Percentiles rank a stretch among this genome's conserved stretches.
Conservation (phyloP, 2,113 vertebrate genomes). For the Zeus faber region DNA sequence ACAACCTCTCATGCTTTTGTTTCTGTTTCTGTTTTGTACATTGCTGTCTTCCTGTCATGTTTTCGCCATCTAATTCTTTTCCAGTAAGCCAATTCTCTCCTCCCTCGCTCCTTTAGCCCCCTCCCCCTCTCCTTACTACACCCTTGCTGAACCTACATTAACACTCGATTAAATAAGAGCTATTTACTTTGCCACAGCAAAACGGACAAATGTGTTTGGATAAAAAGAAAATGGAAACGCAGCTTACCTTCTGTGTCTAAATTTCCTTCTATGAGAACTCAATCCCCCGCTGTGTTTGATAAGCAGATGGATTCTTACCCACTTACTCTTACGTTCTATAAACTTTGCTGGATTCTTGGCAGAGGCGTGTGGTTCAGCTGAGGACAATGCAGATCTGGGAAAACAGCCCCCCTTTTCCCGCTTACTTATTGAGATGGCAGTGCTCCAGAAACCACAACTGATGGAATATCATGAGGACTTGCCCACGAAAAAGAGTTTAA, state of each 20-base stretch:
- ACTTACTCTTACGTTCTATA: conserved; percentile 68
- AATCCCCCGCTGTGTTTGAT: conserved; percentile 45
- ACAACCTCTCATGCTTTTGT: too few relatives aligned
- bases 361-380: conserved; percentile 64
- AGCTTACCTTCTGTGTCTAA: conserved; percentile 50
- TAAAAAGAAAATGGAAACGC: conserved; percentile 25
- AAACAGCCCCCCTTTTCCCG: conserved; percentile 55
- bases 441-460: conserved; percentile 66
- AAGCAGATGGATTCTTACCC: conserved; percentile 63
- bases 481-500: conserved; percentile 38
- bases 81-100: neutral
- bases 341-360: conserved; percentile 72
- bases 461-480: conserved; percentile 61
- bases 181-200: conserved; percentile 39
- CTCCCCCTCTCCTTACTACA: conserved; percentile 1
- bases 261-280: conserved; percentile 46
- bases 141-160: conserved; percentile 37
- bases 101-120: conserved; percentile 14
- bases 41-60: conserved; percentile 5
- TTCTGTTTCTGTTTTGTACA: neutral
- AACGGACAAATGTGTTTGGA: conserved; percentile 30
- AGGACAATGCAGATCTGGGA: conserved; percentile 72
- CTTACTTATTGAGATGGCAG: conserved; percentile 68
- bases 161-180: conserved; percentile 40
- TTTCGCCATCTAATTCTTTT: conserved; percentile 7